Evolutionary conservation across 2,797 vertebrate genomes (phyloP).

Genomic region (Nannoperca obscura): DNA sequence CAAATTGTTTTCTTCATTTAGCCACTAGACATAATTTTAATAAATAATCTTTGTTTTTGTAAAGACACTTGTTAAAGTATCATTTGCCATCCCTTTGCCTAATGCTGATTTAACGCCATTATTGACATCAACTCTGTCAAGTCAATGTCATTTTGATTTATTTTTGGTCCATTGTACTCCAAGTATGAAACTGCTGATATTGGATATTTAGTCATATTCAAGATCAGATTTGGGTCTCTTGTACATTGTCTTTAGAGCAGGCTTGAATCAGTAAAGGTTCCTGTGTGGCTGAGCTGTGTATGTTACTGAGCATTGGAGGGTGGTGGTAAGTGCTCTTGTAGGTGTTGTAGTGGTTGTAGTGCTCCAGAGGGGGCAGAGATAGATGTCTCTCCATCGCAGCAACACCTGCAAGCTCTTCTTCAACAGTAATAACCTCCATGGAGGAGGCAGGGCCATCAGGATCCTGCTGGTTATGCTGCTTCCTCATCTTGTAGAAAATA

Average conservation of each 20-base stretch:
- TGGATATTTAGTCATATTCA: constrained; percentile 58
- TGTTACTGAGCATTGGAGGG: constrained; percentile 95
- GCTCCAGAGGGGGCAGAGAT: constrained; percentile 96
- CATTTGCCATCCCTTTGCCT: constrained; percentile 94
- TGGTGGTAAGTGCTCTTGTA: constrained; percentile 99
- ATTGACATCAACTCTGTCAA: constrained; percentile 65
- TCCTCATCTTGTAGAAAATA: constrained; percentile 99
- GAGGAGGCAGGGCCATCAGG: constrained; percentile 96
- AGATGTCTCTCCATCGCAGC: constrained; percentile 96
- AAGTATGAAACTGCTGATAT: constrained; percentile 69
- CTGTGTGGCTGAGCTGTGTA: constrained; percentile 98
- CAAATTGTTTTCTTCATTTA: constrained; percentile 95
- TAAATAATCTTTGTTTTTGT: constrained; percentile 99
- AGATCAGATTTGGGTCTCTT: constrained; percentile 98
- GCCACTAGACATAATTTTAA: constrained; percentile 99
- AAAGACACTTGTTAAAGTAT: constrained; percentile 99
- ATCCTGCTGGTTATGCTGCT: constrained; percentile 98
- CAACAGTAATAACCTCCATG: constrained; percentile 98
- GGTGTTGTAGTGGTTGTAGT: constrained; percentile 99
- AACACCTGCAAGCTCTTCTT: constrained; percentile 97
- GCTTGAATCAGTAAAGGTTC: constrained; percentile 99
- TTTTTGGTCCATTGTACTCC: constrained; percentile 77
- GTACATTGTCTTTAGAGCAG: constrained; percentile 99
- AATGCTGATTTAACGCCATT: constrained; percentile 86
- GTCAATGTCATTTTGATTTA: constrained; percentile 65